Percentiles rank a stretch among this genome's conserved stretches.
Conservation (phyloP, 2,797 vertebrate genomes). For the Pempheris klunzingeri region DNA sequence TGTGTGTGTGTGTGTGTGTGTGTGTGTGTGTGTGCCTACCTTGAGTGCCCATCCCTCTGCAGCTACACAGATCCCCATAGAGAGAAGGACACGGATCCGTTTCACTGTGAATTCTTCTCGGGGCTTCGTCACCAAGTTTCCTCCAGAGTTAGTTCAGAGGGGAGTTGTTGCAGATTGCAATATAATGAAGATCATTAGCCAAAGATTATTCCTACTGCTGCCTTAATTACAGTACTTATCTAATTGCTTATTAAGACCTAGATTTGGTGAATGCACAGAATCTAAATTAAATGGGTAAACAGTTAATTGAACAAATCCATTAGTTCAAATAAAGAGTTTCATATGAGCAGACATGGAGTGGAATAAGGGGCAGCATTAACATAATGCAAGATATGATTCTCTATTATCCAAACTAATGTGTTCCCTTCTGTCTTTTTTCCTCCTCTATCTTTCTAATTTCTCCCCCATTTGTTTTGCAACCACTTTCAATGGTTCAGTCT, state of each 20-base stretch:
- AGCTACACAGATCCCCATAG: conserved; percentile 51
- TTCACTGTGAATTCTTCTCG: conserved; percentile 50
- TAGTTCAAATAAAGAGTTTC: conserved; percentile 75
- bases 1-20: conserved; percentile 26
- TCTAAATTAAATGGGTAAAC: conserved; percentile 78
- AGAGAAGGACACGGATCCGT: conserved; percentile 42
- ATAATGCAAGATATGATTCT: conserved; percentile 73
- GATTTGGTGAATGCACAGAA: conserved; percentile 73
- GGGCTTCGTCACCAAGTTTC: conserved; percentile 60
- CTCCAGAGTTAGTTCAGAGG: conserved; percentile 64
- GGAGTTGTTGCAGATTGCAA: conserved; percentile 72
- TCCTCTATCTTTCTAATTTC: conserved; percentile 28
- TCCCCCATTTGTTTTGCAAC: conserved; percentile 38
- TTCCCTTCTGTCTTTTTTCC: conserved; percentile 1
- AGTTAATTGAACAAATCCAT: conserved; percentile 83
- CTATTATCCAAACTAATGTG: conserved; percentile 57
- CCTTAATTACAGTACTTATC: conserved; percentile 80
- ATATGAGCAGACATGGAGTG: conserved; percentile 53
- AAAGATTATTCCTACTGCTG: conserved; percentile 75
- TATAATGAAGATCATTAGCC: conserved; percentile 80
- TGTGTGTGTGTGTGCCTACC: conserved; percentile 21
- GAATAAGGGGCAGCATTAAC: conserved; percentile 61
- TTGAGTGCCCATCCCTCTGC: conserved; percentile 50
- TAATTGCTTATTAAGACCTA: conserved; percentile 79
- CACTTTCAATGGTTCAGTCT: conserved; percentile 31